Evolutionary conservation across 2,113 vertebrate species (phyloP).

Genomic region (Anser cygnoides): DNA sequence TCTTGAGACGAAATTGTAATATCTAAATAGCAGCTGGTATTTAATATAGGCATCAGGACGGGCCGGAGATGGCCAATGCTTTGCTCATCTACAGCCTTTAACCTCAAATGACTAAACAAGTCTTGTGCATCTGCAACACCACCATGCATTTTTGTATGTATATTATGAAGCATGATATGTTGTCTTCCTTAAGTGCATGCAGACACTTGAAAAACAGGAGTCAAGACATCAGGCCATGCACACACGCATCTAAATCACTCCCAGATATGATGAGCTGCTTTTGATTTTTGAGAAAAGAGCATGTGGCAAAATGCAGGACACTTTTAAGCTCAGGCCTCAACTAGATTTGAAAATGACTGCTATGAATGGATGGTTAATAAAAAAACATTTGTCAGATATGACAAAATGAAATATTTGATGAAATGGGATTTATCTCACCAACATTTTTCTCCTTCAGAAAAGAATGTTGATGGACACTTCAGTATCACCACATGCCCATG

Average conservation of each 20-base stretch:
- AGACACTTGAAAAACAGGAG: too few species aligned
- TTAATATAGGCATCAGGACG: background rate
- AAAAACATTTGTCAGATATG: background rate
- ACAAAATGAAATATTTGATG: background rate
- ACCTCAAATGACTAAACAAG: background rate
- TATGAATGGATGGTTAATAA: background rate
- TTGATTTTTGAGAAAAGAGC: background rate
- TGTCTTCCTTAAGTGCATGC: background rate
- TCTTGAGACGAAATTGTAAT: background rate
- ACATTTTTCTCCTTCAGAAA: background rate
- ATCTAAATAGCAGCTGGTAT: background rate
- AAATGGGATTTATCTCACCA: background rate
- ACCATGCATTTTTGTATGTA: fast-evolving
- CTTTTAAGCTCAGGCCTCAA: background rate
- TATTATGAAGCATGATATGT: background rate
- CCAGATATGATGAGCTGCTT: background rate
- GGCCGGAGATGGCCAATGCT: fast-evolving
- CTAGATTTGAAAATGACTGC: background rate
- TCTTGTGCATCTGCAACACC: background rate
- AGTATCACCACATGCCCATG: background rate
- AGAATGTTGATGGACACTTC: background rate
- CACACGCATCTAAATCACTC: too few species aligned
- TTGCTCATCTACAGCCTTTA: background rate
- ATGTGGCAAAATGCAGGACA: background rate
- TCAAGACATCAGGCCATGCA: background rate